phyloP scores from a whole-genome alignment of 2,113 vertebrate genomes.

The Callipepla squamata region DNA sequence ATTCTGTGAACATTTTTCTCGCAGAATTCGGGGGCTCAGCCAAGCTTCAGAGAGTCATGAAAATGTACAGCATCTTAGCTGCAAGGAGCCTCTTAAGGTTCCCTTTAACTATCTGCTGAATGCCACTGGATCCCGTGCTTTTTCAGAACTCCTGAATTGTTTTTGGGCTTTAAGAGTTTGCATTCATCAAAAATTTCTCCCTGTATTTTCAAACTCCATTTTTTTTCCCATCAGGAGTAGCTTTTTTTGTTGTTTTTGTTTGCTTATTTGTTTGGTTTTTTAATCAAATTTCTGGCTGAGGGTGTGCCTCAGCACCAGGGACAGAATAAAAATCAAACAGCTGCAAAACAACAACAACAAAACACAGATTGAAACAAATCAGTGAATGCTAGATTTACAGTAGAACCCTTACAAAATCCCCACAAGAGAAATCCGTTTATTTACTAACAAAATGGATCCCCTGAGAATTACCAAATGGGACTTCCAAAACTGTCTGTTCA shows the following conservation, averaged over 20 bases:
- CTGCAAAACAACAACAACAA: not conserved
- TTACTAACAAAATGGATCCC: not conserved
- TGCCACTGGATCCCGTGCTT: not conserved
- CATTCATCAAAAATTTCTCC: not conserved
- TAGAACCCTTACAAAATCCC: not conserved
- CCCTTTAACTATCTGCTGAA: not conserved
- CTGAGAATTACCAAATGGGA: not conserved
- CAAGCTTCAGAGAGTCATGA: not conserved
- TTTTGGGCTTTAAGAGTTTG: not conserved
- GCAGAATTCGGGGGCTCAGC: not conserved
- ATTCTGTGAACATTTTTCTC: not conserved
- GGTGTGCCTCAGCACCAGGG: not conserved
- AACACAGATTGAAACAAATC: not conserved
- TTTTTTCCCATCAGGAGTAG: not conserved
- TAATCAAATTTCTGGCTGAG: not conserved
- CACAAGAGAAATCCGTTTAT: not conserved
- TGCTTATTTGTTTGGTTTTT: not conserved
- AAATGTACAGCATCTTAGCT: not conserved
- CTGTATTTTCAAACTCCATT: not conserved
- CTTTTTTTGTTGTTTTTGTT: not conserved
- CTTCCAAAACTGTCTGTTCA: not conserved
- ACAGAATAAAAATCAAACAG: not conserved
- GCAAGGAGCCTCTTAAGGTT: not conserved
- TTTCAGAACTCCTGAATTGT: not conserved
- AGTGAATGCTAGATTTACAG: not conserved